phyloP scores from a whole-genome alignment of 2,113 vertebrate genomes.

The Menidia beryllina region DNA sequence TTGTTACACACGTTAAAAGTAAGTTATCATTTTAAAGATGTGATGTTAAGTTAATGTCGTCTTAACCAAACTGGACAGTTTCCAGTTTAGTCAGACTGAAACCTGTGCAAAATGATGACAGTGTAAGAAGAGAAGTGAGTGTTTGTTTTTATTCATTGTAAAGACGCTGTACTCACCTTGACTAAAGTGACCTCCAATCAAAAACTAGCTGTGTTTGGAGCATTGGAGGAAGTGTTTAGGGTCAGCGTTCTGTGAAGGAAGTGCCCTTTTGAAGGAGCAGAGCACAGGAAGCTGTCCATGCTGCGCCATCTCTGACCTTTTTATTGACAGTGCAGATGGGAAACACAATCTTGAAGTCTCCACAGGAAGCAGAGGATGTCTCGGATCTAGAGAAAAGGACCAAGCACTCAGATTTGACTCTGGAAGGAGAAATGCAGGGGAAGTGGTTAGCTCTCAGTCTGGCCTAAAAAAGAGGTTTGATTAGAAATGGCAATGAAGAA shows the following conservation, averaged over 20 bases:
- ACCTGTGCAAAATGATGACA: background rate
- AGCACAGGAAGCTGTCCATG: constrained; percentile 53
- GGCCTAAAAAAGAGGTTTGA: constrained; percentile 6
- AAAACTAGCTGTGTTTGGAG: constrained; percentile 21
- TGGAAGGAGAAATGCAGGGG: constrained; percentile 20
- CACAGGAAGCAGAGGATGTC: constrained; percentile 56
- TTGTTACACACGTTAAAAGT: background rate
- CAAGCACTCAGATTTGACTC: constrained; percentile 24
- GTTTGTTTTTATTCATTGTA: background rate
- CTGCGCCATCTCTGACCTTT: constrained; percentile 57
- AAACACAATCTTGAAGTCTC: constrained; percentile 52
- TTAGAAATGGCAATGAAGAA: constrained; percentile 14
- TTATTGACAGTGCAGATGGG: constrained; percentile 59
- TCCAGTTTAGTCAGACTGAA: background rate
- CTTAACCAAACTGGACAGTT: too few relatives aligned
- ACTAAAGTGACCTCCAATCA: constrained; percentile 15
- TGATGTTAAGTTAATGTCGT: too few relatives aligned
- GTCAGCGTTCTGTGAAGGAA: constrained; percentile 28
- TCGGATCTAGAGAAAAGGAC: constrained; percentile 45
- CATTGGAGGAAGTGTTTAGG: constrained; percentile 28
- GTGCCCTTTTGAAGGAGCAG: constrained; percentile 34
- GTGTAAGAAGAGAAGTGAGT: background rate
- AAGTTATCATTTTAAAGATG: background rate
- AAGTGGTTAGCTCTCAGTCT: constrained; percentile 10
- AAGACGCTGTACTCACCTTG: background rate